Conservation (phyloP, 2,113 vertebrate genomes). For the Lampris incognitus region DNA sequence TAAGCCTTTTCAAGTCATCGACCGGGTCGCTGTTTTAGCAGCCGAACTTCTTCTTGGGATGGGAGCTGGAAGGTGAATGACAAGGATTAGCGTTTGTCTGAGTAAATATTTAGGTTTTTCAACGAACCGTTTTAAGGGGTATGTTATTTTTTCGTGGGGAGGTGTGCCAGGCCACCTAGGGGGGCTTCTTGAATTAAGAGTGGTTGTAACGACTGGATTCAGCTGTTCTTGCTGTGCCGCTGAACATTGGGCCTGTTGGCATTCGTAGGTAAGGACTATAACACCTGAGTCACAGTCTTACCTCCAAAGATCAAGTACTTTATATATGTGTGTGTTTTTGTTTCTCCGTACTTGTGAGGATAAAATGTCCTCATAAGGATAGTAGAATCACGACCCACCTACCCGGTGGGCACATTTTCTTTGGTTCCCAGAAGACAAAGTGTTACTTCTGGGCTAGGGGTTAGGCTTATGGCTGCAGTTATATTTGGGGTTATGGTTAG, state of each 20-base stretch:
- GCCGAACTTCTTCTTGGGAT: not conserved
- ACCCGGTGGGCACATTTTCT: too few species aligned
- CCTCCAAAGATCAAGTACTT: not conserved
- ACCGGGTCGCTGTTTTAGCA: slow-evolving; percentile 19
- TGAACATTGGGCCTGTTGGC: slow-evolving; percentile 1
- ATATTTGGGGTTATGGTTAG: too few species aligned
- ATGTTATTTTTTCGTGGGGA: not conserved
- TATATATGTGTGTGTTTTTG: too few species aligned
- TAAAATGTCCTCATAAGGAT: too few species aligned
- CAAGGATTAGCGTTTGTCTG: not conserved
- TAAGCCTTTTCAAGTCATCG: slow-evolving; percentile 64
- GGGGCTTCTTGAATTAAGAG: not conserved
- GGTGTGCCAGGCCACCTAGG: not conserved
- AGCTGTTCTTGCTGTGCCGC: slow-evolving; percentile 7
- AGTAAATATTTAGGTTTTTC: not conserved
- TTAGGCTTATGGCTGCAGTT: too few species aligned
- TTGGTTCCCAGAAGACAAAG: too few species aligned
- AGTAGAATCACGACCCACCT: too few species aligned
- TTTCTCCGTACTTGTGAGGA: too few species aligned
- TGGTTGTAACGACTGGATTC: not conserved
- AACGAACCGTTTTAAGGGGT: not conserved
- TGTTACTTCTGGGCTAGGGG: too few species aligned
- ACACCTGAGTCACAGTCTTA: slow-evolving; percentile 9
- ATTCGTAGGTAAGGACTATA: not conserved
- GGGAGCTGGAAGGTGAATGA: not conserved